These are phyloP conservation scores for Colletes collaris DNA, from an alignment of 2,888 invertebrate genomes.

Conservation along the genomic window DNA sequence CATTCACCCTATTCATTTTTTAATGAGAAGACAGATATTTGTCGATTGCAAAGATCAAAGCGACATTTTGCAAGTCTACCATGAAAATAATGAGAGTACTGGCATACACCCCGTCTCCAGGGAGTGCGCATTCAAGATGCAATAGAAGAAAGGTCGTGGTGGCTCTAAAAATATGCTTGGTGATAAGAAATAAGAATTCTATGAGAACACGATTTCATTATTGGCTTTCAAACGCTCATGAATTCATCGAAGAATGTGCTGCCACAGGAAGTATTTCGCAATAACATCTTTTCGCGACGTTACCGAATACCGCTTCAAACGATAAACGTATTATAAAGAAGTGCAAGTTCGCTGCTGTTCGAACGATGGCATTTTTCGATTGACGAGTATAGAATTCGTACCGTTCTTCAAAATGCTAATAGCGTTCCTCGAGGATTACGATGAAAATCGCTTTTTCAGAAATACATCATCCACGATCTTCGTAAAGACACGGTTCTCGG, in stretches of 20 bases:
- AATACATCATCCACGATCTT: slow-evolving; percentile 26
- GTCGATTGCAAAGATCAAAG: too few relatives aligned
- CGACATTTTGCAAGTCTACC: too few relatives aligned
- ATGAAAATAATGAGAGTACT: too few relatives aligned
- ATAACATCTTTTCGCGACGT: not conserved
- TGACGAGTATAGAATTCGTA: not conserved
- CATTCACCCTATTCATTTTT: too few relatives aligned
- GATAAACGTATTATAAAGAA: not conserved
- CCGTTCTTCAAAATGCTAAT: slow-evolving; percentile 2
- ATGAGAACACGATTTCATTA: too few relatives aligned
- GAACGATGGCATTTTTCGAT: slow-evolving; percentile 23
- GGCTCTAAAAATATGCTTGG: too few relatives aligned
- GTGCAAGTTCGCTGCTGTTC: slow-evolving; percentile 1
- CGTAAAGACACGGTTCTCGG: slow-evolving; percentile 2
- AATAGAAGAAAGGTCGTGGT: too few relatives aligned
- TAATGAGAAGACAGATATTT: too few relatives aligned
- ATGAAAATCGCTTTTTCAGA: not conserved
- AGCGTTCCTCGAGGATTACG: not conserved
- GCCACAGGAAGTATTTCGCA: not conserved
- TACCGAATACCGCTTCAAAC: not conserved
- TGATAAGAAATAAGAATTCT: too few relatives aligned
- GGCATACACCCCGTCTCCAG: too few relatives aligned
- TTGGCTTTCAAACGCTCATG: not conserved
- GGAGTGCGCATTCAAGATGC: too few relatives aligned
- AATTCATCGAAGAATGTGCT: not conserved